Base-by-base conservation (phyloP, 1,140 invertebrate genomes). In the Caenorhabditis inopinata region DNA sequence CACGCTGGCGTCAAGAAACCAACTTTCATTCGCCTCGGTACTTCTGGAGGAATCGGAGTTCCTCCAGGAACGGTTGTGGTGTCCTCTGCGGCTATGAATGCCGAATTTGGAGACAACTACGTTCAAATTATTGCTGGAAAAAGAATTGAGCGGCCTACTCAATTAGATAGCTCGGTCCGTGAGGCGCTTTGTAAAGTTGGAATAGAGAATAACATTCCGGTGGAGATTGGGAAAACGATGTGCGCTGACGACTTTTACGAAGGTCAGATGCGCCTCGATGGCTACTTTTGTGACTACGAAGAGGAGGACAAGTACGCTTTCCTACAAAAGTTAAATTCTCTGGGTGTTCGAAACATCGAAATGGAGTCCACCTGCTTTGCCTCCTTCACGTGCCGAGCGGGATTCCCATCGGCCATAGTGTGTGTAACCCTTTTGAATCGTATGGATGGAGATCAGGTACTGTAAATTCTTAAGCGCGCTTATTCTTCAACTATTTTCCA, bases 211-310 rank as follows among this genome's bases (percentile, higher is more conserved):
- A 93, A 94, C 88, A 84, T 86, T 18, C 79, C 84, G 18, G 85
- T 82, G 35, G 93, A 93, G 0, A 91, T 91, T 38, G 97, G 97
- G 29, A 96, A 93, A 89, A 98, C 96, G 0, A 93, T 98, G 91
- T 97, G 95, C 89, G 94, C 96, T 5, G 93, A 95, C 85, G 96
- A 98, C 89, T 98, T 98, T 89, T 98, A 98, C 89, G 96, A 99
- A 92, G 95, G 94, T 94, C 95, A 97, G 90, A 96, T 93, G 2
- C 92, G 97, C 78, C 89, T 97, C 78, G 96, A 99, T 89, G 97
- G 97, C 1, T 95, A 96, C 5, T 97, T 98, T 90, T 98, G 96
- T 89, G 94, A 97, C 78, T 97, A 94, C 89, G 93, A 91, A 1
- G 93, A 95, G 88, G 89, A 91, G 0, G 96, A 99, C 53, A 97